A percentile compares a stretch with the other conserved stretches of the same genome.
phyloP scores from a whole-genome alignment of 2,113 vertebrate genomes.

The Rhombomys opimus region DNA sequence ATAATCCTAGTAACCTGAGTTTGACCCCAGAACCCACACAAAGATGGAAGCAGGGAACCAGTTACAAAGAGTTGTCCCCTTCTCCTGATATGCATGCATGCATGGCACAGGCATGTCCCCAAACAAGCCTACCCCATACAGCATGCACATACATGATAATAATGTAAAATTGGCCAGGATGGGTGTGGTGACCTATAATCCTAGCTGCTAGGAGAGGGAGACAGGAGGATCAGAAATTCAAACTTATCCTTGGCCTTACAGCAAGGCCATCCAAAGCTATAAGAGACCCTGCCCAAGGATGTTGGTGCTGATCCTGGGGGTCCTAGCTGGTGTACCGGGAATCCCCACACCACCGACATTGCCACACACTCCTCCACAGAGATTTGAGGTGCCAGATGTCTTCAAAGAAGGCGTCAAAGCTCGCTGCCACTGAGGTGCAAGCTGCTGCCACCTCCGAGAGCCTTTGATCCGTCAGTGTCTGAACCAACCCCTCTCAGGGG shows the following conservation, averaged over 20 bases:
- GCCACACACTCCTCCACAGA: background rate
- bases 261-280: background rate
- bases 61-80: background rate
- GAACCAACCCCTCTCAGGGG: background rate
- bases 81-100: background rate
- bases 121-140: no score
- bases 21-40: background rate
- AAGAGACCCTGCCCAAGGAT: background rate
- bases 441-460: background rate
- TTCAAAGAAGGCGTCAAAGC: slow-evolving; percentile 33
- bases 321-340: background rate
- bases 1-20: background rate
- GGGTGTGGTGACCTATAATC: background rate
- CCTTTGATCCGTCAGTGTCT: slow-evolving; percentile 26
- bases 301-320: no score
- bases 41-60: background rate
- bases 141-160: background rate
- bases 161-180: background rate
- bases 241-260: background rate
- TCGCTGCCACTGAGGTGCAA: background rate
- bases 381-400: background rate
- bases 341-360: background rate
- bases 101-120: background rate
- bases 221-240: background rate
- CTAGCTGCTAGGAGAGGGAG: background rate